Conservation (phyloP, 2,113 vertebrate species). For the Oreotrochilus melanogaster region DNA sequence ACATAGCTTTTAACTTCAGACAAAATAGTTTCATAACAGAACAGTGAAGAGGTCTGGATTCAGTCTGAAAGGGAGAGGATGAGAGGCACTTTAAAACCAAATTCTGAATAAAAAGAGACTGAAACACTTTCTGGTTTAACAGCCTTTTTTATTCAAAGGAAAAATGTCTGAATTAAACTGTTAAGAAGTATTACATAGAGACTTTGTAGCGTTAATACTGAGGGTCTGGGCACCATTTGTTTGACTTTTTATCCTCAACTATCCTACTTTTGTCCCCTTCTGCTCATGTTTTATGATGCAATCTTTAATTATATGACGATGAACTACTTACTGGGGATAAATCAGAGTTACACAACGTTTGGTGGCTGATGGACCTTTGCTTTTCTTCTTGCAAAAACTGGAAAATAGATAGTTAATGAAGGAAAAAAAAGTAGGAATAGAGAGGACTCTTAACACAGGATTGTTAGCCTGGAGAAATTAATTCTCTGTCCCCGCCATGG, state of each 20-base stretch:
- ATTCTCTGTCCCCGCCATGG: background rate
- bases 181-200: background rate
- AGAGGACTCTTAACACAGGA: background rate
- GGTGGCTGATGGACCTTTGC: background rate
- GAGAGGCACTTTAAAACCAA: constrained; percentile 48
- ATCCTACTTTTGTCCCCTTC: background rate
- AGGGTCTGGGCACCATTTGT: background rate
- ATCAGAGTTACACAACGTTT: background rate
- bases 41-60: constrained; percentile 27
- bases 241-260: background rate
- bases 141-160: constrained; percentile 25
- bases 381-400: background rate
- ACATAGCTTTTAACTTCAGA: constrained; percentile 42
- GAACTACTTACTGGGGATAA: background rate
- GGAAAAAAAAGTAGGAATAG: background rate
- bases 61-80: constrained; percentile 11
- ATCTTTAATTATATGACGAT: background rate
- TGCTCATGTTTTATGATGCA: background rate
- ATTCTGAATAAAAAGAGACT: constrained; percentile 41
- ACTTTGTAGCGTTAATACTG: background rate
- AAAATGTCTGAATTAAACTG: background rate
- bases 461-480: background rate
- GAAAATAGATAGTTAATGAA: background rate
- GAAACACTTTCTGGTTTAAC: constrained; percentile 30
- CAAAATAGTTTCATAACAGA: constrained; percentile 43